Conservation (phyloP, 2,888 invertebrate species). For the Ariolimax columbianus region DNA sequence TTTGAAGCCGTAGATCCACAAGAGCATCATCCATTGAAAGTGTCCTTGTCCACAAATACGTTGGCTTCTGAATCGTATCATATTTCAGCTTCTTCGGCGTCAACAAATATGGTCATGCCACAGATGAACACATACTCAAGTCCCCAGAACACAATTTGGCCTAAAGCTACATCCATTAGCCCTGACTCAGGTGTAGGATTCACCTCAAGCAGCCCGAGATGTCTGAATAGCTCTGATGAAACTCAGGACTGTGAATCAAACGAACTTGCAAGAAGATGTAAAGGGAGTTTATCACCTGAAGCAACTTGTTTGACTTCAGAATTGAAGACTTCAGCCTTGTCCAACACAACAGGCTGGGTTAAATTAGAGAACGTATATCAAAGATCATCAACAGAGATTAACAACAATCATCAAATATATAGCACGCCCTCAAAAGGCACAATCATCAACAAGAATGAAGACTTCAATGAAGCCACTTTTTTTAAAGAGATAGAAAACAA, state of each 20-base stretch:
- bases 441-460: background rate
- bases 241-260: background rate
- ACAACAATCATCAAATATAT: background rate
- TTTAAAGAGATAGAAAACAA: no score
- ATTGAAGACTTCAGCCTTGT: background rate
- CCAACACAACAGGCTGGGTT: background rate
- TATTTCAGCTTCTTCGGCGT: background rate
- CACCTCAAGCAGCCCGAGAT: conserved; percentile 10
- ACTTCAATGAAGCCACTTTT: no score
- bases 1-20: background rate
- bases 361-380: background rate
- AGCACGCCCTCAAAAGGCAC: background rate
- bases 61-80: background rate
- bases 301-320: background rate
- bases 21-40: no score
- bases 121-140: background rate
- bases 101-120: background rate
- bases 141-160: background rate
- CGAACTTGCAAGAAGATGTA: background rate
- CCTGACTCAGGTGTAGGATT: conserved; percentile 42
- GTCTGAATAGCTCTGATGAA: conserved; percentile 14
- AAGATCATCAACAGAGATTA: conserved; percentile 16
- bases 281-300: background rate
- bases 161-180: conserved; percentile 2
- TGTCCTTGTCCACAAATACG: background rate